phyloP scores from a whole-genome alignment of 1,140 invertebrate genomes.

The Hypothenemus hampei region DNA sequence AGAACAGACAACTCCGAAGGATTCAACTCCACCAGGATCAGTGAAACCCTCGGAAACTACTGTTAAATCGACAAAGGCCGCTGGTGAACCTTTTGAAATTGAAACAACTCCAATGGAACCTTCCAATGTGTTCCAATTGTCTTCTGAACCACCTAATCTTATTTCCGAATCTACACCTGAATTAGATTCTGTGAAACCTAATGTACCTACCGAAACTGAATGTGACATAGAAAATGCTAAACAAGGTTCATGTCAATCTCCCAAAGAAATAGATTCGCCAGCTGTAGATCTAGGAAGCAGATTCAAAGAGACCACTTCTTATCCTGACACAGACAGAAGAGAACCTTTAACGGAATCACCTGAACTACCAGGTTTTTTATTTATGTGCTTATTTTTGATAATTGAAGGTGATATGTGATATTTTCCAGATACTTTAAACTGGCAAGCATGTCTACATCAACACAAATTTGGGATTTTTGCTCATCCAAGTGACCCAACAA shows the following conservation, averaged over 20 bases:
- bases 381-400: not conserved
- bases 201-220: not conserved
- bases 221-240: too few species aligned
- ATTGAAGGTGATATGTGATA: not conserved
- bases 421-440: not conserved
- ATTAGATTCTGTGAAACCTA: not conserved
- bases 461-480: constrained; percentile 24
- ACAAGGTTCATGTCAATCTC: too few species aligned
- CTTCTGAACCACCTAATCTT: too few species aligned
- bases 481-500: constrained; percentile 15
- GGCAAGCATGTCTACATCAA: constrained; percentile 13
- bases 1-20: not conserved
- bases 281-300: constrained; percentile 3
- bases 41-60: not conserved
- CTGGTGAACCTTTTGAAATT: not conserved
- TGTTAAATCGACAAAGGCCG: not conserved
- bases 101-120: not conserved
- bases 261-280: too few species aligned
- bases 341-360: constrained; percentile 18
- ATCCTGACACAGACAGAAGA: constrained; percentile 1
- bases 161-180: too few species aligned
- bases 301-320: constrained; percentile 13
- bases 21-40: constrained; percentile 1
- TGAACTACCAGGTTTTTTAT: not conserved
- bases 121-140: too few species aligned